These are phyloP conservation scores for Sinelater perroti DNA, from an alignment of 2,888 invertebrate genomes.

Conservation along the genomic window DNA sequence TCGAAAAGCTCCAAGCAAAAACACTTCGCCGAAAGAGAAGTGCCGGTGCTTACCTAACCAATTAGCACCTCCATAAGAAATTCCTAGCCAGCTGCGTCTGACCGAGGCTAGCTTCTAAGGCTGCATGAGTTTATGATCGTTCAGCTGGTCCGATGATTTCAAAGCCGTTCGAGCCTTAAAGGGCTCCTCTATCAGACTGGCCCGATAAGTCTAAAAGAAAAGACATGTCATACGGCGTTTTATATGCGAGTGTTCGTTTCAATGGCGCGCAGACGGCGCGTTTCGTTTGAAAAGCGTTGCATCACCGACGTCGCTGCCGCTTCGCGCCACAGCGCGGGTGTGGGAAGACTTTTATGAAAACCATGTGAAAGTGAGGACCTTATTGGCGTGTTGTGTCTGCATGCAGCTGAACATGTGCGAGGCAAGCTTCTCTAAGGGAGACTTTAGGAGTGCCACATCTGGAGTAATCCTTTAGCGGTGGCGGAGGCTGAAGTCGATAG, in stretches of 20 bases:
- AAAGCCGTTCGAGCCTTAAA: conserved; percentile 32
- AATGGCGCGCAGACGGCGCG: conserved; percentile 18
- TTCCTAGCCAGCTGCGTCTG: conserved; percentile 56
- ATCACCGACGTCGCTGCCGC: conserved; percentile 10
- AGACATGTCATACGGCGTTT: conserved; percentile 44
- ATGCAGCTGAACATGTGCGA: conserved; percentile 23
- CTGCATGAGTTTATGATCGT: conserved; percentile 49
- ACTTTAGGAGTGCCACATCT: conserved; percentile 16
- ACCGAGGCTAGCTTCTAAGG: conserved; percentile 44
- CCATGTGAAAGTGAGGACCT: conserved; percentile 22
- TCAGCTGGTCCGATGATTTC: conserved; percentile 50
- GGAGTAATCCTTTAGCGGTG: no score
- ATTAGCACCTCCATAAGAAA: conserved; percentile 61
- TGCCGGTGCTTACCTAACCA: conserved; percentile 53
- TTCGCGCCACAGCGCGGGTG: conserved; percentile 10
- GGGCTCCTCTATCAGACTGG: conserved; percentile 47
- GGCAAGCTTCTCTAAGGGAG: conserved; percentile 15
- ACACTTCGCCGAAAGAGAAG: conserved; percentile 47
- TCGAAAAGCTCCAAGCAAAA: conserved; percentile 25
- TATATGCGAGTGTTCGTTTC: conserved; percentile 34
- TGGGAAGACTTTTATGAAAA: conserved; percentile 27
- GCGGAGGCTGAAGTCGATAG: no score
- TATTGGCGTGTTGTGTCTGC: conserved; percentile 28
- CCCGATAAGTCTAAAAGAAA: conserved; percentile 53
- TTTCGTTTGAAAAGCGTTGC: conserved; percentile 10